Conservation (phyloP, 2,113 vertebrate genomes). For the Triplophysa siluroides region DNA sequence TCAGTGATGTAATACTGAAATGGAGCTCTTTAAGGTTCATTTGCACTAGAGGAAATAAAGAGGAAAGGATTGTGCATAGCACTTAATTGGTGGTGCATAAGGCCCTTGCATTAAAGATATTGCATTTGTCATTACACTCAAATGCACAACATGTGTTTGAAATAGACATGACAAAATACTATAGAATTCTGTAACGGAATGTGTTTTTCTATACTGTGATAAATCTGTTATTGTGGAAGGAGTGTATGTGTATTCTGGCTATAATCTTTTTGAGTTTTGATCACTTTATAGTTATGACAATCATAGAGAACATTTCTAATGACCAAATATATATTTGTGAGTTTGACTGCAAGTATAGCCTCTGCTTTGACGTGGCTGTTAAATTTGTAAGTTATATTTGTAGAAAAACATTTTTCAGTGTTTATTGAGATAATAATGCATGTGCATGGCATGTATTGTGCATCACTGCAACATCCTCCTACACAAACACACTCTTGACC, state of each 20-base stretch:
- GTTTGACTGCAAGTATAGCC: too few species aligned
- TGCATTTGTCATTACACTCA: too few species aligned
- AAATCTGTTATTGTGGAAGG: too few species aligned
- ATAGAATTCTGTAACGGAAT: not conserved
- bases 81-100: not conserved
- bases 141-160: not conserved
- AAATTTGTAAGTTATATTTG: too few species aligned
- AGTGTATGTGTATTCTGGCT: too few species aligned
- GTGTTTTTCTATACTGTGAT: not conserved
- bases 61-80: not conserved
- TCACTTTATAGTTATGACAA: too few species aligned
- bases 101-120: too few species aligned
- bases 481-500: not conserved
- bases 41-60: not conserved
- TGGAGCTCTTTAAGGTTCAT: not conserved
- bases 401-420: not conserved
- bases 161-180: not conserved
- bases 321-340: too few species aligned
- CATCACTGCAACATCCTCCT: not conserved
- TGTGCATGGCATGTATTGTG: not conserved
- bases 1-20: constrained; percentile 32
- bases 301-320: too few species aligned
- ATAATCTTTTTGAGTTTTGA: too few species aligned
- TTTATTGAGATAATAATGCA: not conserved
- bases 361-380: too few species aligned